phyloP scores from a whole-genome alignment of 1,140 invertebrate species.

The Tachypleus tridentatus region DNA sequence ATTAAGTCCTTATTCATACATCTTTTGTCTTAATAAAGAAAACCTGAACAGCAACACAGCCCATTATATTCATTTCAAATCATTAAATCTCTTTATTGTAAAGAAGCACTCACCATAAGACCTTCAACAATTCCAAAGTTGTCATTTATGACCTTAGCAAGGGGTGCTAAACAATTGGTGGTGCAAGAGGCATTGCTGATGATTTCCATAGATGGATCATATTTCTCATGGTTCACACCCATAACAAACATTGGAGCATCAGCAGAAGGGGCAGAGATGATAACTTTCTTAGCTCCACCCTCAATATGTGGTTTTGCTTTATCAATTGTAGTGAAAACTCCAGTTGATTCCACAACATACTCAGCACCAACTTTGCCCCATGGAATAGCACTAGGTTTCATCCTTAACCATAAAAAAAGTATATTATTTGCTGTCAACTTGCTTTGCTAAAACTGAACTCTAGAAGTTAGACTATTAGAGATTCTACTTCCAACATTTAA shows the following conservation, averaged over 20 bases:
- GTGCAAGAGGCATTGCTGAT: slow-evolving; percentile 99
- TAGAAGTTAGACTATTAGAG: no score
- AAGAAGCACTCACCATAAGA: slow-evolving; percentile 52
- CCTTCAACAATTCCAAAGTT: slow-evolving; percentile 93
- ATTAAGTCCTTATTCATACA: no score
- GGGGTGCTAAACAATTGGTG: slow-evolving; percentile 95
- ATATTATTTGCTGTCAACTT: no score
- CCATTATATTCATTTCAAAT: no score
- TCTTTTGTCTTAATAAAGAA: no score
- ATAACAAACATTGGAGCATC: slow-evolving; percentile 98
- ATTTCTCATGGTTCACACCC: slow-evolving; percentile 80
- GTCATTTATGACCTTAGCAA: slow-evolving; percentile 91
- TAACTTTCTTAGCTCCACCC: slow-evolving; percentile 91
- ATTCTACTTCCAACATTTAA: no score
- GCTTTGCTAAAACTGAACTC: no score
- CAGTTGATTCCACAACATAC: slow-evolving; percentile 95
- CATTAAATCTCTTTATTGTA: no score
- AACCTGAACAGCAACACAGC: no score
- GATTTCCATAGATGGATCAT: slow-evolving; percentile 60
- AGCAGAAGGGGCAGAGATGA: slow-evolving; percentile 94
- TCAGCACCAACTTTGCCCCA: slow-evolving; percentile 80
- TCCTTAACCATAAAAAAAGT: slow-evolving; percentile 7
- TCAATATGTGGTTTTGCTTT: slow-evolving; percentile 72
- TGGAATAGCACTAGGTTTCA: slow-evolving; percentile 67
- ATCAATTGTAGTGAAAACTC: slow-evolving; percentile 89